These are phyloP conservation scores for Thyatira batis DNA, from an alignment of 2,888 invertebrate species.

Conservation along the genomic window DNA sequence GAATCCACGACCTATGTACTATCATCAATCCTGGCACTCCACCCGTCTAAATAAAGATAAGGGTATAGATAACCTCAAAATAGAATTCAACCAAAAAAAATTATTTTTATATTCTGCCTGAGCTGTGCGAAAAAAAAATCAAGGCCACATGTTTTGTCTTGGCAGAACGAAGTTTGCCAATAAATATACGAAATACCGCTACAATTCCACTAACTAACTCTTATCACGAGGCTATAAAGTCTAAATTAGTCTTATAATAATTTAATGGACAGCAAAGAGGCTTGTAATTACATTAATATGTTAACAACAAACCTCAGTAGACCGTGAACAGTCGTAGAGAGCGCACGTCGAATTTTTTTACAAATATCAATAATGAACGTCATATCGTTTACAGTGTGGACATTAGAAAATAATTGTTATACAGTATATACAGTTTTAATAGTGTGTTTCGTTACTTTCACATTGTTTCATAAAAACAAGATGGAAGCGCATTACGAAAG, in stretches of 20 bases:
- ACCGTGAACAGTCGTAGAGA: background rate
- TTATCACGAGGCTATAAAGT: conserved; percentile 13
- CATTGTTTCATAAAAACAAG: conserved; percentile 67
- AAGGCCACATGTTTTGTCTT: conserved; percentile 3
- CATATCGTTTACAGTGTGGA: conserved; percentile 66
- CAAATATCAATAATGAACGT: conserved; percentile 56
- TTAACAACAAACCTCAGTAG: background rate
- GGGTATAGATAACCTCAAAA: background rate
- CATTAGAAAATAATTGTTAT: conserved; percentile 72
- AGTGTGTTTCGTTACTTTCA: conserved; percentile 64
- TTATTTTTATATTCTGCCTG: background rate
- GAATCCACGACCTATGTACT: too few species aligned
- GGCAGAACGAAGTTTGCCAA: conserved; percentile 3
- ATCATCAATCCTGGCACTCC: too few species aligned
- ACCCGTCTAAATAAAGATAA: background rate
- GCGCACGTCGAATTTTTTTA: background rate
- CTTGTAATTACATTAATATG: background rate
- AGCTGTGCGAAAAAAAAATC: conserved; percentile 2
- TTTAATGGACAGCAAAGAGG: background rate
- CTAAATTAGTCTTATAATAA: conserved; percentile 1
- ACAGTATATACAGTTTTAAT: conserved; percentile 64
- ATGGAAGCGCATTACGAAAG: conserved; percentile 53
- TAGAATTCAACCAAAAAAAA: background rate
- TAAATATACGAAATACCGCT: background rate
- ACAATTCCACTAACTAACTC: background rate